A percentile compares a stretch with the other conserved stretches of the same genome.
Evolutionary conservation across 1,140 invertebrate genomes (phyloP).

Genomic region (Drosophila miranda): DNA sequence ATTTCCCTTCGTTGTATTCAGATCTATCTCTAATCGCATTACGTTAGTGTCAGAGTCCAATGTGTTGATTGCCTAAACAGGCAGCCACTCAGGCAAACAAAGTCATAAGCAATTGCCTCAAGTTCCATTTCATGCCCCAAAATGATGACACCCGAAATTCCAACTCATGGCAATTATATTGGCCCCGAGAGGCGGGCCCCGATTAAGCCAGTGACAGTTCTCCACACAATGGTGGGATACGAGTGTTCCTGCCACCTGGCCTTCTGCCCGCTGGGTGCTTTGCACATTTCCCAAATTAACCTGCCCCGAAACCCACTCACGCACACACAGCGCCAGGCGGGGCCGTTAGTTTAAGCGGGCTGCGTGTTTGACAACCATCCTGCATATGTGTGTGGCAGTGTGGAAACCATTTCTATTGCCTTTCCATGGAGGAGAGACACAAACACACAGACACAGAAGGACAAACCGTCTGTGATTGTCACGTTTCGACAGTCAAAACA

Average conservation of each 20-base stretch:
- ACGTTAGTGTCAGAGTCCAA: slow-evolving; percentile 21
- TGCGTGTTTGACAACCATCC: slow-evolving; percentile 63
- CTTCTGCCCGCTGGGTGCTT: slow-evolving; percentile 21
- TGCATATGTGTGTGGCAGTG: slow-evolving; percentile 13
- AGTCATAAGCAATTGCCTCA: slow-evolving; percentile 32
- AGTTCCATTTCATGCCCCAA: neutral
- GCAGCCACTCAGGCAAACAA: slow-evolving; percentile 2
- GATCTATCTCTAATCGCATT: neutral
- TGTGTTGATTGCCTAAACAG: slow-evolving; percentile 34
- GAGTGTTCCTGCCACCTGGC: slow-evolving; percentile 1
- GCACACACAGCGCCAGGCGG: neutral
- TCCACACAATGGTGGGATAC: neutral
- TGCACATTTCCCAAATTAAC: slow-evolving; percentile 71
- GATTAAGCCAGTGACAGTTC: neutral
- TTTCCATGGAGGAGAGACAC: slow-evolving; percentile 4
- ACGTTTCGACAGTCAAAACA: slow-evolving; percentile 57
- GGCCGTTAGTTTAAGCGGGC: slow-evolving; percentile 64
- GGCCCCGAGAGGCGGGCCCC: slow-evolving; percentile 22
- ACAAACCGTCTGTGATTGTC: slow-evolving; percentile 45
- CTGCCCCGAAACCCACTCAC: slow-evolving; percentile 20
- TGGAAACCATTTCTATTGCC: slow-evolving; percentile 36
- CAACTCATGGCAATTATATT: slow-evolving; percentile 48
- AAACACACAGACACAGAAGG: neutral
- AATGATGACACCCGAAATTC: slow-evolving; percentile 25
- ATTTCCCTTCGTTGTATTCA: slow-evolving; percentile 20